Percentiles rank a stretch among this genome's conserved stretches.
Conservation (phyloP, 2,888 invertebrate genomes). For the Philereme vetulata region DNA sequence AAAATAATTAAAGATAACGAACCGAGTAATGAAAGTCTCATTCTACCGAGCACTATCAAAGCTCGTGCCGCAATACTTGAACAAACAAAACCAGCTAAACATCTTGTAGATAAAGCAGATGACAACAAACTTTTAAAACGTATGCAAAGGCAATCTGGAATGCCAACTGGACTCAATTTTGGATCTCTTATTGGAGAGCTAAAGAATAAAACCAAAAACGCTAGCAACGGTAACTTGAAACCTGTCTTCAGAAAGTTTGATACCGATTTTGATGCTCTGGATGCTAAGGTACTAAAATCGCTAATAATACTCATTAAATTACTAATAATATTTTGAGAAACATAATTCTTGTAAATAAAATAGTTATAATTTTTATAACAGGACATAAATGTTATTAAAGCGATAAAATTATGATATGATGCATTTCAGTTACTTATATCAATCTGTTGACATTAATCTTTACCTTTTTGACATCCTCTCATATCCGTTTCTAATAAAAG, state of each 20-base stretch:
- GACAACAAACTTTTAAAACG: constrained; percentile 62
- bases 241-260: constrained; percentile 78
- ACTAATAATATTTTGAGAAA: no score
- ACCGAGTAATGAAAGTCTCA: constrained; percentile 31
- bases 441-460: no score
- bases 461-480: no score
- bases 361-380: no score
- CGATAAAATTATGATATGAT: no score
- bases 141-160: constrained; percentile 65
- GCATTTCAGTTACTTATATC: no score
- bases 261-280: constrained; percentile 57
- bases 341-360: no score
- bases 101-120: constrained; percentile 29
- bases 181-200: constrained; percentile 77
- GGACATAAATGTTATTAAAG: no score
- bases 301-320: no score
- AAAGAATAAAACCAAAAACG: constrained; percentile 71
- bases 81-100: constrained; percentile 19
- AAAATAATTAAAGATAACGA: constrained; percentile 34
- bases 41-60: constrained; percentile 31
- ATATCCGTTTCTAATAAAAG: no score
- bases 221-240: constrained; percentile 64
- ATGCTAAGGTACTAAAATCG: constrained; percentile 55
- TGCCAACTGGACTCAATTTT: constrained; percentile 69
- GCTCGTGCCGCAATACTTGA: constrained; percentile 20